Conservation (phyloP, 1,140 invertebrate genomes). For the Sesamia nonagrioides region DNA sequence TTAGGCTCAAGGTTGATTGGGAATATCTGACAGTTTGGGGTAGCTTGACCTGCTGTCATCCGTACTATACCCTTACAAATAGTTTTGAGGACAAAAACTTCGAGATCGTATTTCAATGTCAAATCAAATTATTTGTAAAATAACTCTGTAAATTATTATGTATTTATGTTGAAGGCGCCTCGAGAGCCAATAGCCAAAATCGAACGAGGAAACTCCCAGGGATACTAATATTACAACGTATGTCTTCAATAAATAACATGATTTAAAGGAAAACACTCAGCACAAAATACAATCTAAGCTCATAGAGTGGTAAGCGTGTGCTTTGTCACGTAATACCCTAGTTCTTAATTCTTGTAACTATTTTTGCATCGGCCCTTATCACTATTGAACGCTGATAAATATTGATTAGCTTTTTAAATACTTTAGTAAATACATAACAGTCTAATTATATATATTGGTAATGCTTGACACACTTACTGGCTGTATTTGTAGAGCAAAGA, state of each 20-base stretch:
- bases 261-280: background rate
- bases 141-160: background rate
- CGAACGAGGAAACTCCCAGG: too few relatives aligned
- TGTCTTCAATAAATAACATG: background rate
- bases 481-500: background rate
- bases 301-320: background rate
- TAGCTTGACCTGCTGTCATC: too few relatives aligned
- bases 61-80: too few relatives aligned
- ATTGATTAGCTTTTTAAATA: conserved; percentile 37
- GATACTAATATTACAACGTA: background rate
- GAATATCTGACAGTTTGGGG: too few relatives aligned
- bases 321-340: conserved; percentile 31
- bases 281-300: background rate
- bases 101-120: background rate
- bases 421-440: background rate
- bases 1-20: too few relatives aligned
- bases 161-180: too few relatives aligned
- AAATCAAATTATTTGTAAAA: background rate
- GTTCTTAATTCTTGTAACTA: conserved; percentile 33
- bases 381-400: conserved; percentile 7
- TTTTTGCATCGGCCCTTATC: conserved; percentile 36
- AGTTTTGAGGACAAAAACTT: background rate
- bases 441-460: conserved; percentile 22
- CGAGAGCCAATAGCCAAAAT: too few relatives aligned
- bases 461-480: background rate